A percentile compares a stretch with the other conserved stretches of the same genome.
These are phyloP conservation scores for Rhynchotus rufescens DNA, from an alignment of 2,797 vertebrate genomes.

Conservation along the genomic window DNA sequence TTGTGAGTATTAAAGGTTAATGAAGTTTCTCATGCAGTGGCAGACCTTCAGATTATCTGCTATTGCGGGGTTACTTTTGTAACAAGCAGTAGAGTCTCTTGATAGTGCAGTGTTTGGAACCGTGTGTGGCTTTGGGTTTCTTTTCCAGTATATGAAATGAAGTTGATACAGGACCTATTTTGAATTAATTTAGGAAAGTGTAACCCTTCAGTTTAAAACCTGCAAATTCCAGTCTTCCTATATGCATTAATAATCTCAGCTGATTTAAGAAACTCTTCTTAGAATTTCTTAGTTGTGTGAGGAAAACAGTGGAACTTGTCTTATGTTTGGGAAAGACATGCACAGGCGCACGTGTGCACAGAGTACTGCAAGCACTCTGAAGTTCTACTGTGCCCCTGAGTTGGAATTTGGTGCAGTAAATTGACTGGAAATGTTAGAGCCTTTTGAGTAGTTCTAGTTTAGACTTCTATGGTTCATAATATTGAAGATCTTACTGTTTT, in stretches of 20 bases:
- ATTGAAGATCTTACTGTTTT: not conserved
- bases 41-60: not conserved
- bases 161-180: conserved; percentile 30
- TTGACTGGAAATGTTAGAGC: not conserved
- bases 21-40: not conserved
- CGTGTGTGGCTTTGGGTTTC: not conserved
- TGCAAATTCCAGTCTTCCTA: not conserved
- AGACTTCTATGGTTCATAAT: not conserved
- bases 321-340: not conserved
- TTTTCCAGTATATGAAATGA: conserved; percentile 25
- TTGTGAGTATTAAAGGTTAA: conserved; percentile 7
- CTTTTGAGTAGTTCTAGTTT: not conserved
- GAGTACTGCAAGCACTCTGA: not conserved
- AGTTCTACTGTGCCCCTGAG: not conserved
- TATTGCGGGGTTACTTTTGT: conserved; percentile 4
- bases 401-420: not conserved
- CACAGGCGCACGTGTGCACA: too few relatives aligned
- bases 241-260: not conserved
- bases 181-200: conserved; percentile 55
- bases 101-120: not conserved
- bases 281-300: not conserved
- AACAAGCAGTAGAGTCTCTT: not conserved
- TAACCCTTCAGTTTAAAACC: conserved; percentile 15
- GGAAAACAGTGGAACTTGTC: not conserved
- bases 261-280: not conserved